Base-by-base conservation (phyloP, 2,113 vertebrate genomes). In the Aphelocoma coerulescens region DNA sequence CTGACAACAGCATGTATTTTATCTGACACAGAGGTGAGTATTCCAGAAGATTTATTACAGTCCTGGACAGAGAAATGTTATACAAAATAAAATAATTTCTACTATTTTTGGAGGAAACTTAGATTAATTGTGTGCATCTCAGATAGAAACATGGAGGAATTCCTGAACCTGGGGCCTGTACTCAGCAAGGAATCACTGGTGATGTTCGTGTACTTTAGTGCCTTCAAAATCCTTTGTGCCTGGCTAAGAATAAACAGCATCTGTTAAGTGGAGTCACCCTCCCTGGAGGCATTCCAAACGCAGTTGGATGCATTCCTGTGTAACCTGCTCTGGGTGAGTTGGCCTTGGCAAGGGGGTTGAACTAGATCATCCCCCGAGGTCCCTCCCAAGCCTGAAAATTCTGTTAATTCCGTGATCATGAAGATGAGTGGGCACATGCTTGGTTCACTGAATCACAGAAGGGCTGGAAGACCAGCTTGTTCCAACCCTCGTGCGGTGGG, bases 71-170 rank as follows among this genome's bases (percentile, higher is more conserved):
- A 52, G 16, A 41, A 59, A 11, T 7, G 23, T 71, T 22, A 30
- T 4, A 35, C 3, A 32, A 49, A 62, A 57, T 6, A n/a, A 86
- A 84, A 28, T 10, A 0, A 16, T 33, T 41, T 37, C 35, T 48
- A 32, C 20, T 32, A 3, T 26, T 66, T 23, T 37, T 43, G 30
- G 55, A 73, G 28, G 14, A 65, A 79, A 65, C 0, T 0, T 1
- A 43, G 33, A 30, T 22, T 15, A 43, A 46, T 21, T 13, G 35
- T 1, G 1, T 0, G 1, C 10, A 30, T 43, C 18, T 69, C 18
- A 5, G 26, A 14, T 0, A 57, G 46, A 66, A 80, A 30, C 46
- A 10, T 0, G 0, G 14, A 43, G 33, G 21, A n/a, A 26, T 12
- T 57, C 37, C 67, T 72, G 33, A 72, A 24, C 30, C 8, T 30